Evolutionary conservation across 2,888 invertebrate species (phyloP).

Genomic region (Auanema freiburgensis): DNA sequence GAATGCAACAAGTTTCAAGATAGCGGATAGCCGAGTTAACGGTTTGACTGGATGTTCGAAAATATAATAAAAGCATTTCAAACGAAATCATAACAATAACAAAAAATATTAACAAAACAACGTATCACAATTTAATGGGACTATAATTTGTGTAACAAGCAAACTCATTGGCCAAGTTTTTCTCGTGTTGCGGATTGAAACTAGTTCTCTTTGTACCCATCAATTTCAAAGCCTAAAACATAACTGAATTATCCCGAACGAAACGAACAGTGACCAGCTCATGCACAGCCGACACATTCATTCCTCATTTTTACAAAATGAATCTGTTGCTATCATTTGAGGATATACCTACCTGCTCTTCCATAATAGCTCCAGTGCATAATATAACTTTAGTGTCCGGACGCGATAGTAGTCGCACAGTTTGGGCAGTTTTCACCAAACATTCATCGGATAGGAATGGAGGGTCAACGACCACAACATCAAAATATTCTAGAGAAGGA

Average conservation of each 20-base stretch:
- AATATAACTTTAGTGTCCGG: slow-evolving; percentile 75
- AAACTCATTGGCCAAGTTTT: slow-evolving; percentile 90
- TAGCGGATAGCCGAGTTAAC: neutral
- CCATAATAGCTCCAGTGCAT: slow-evolving; percentile 84
- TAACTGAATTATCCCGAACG: neutral
- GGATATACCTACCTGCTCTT: slow-evolving; percentile 70
- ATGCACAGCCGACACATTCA: too few species aligned
- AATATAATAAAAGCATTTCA: neutral
- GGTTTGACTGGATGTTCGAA: neutral
- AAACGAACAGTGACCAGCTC: neutral
- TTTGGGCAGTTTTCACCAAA: slow-evolving; percentile 79
- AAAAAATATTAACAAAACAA: slow-evolving; percentile 7
- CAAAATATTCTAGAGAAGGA: slow-evolving; percentile 64
- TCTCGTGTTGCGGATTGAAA: slow-evolving; percentile 81
- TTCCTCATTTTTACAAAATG: too few species aligned
- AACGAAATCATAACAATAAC: slow-evolving; percentile 4
- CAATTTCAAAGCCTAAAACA: slow-evolving; percentile 67
- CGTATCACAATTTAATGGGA: slow-evolving; percentile 18
- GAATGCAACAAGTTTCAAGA: neutral
- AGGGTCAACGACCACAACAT: slow-evolving; percentile 88
- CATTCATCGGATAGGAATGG: slow-evolving; percentile 93
- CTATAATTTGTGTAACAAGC: slow-evolving; percentile 81
- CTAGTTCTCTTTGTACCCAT: slow-evolving; percentile 73
- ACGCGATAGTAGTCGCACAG: slow-evolving; percentile 77
- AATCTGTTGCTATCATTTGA: neutral